These are phyloP conservation scores for Dyspetes luteomarginatus DNA, from an alignment of 2,888 invertebrate species.

Conservation along the genomic window DNA sequence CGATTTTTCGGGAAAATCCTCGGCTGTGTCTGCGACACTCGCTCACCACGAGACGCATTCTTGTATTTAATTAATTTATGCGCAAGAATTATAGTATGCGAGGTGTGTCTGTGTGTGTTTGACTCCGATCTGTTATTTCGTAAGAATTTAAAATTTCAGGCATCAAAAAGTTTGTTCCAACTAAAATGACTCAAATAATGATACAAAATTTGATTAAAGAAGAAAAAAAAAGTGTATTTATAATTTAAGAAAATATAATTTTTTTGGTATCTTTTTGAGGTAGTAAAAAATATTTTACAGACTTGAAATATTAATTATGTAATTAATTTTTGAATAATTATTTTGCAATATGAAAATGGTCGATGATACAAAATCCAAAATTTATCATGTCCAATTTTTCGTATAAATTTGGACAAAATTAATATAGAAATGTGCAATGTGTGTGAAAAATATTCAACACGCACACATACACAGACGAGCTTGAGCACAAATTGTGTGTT, in stretches of 20 bases:
- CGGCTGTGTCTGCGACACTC: neutral
- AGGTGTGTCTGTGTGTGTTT: too few species aligned
- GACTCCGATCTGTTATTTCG: neutral
- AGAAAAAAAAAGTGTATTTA: too few species aligned
- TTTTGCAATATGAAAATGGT: too few species aligned
- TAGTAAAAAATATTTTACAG: neutral
- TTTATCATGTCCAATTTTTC: too few species aligned
- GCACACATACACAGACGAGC: too few species aligned
- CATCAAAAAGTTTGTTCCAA: neutral
- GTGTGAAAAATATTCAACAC: too few species aligned
- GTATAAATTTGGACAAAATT: too few species aligned
- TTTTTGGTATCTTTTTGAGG: neutral
- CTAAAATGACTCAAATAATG: neutral
- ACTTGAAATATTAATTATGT: too few species aligned
- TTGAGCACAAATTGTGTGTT: neutral
- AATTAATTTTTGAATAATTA: too few species aligned
- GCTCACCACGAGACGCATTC: neutral
- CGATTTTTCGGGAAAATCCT: conserved; percentile 28
- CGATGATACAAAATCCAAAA: too few species aligned
- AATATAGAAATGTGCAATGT: too few species aligned
- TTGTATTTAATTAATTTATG: conserved; percentile 13
- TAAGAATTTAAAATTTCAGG: neutral
- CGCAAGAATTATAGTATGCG: neutral
- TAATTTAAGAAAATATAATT: too few species aligned
- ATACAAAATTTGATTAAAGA: neutral